Percentiles rank a stretch among this genome's conserved stretches.
These are phyloP conservation scores for Pogonocichla stellata DNA, from an alignment of 2,113 vertebrate species.

Conservation along the genomic window DNA sequence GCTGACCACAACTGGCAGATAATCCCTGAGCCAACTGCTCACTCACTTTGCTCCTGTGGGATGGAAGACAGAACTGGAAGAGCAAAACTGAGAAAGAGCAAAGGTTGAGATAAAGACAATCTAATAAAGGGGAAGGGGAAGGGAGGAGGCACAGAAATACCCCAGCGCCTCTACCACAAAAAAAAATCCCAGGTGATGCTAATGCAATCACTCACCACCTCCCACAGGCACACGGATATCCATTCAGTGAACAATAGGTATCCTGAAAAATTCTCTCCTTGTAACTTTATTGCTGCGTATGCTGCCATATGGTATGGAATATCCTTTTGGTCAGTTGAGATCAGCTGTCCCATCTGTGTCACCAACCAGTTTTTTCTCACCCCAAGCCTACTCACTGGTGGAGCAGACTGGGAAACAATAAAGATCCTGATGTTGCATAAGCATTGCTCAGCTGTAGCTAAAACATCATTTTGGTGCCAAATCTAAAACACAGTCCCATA, in stretches of 20 bases:
- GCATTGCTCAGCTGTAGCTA: not conserved
- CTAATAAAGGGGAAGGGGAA: not conserved
- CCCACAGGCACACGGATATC: not conserved
- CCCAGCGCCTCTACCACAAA: not conserved
- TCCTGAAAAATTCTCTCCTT: not conserved
- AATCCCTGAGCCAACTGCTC: not conserved
- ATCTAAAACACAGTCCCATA: not conserved
- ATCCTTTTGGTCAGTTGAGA: not conserved
- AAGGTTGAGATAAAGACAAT: not conserved
- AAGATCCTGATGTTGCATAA: not conserved
- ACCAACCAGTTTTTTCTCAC: not conserved
- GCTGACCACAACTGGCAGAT: not conserved
- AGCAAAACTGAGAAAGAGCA: not conserved
- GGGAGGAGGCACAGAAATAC: accelerated
- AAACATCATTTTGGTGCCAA: not conserved
- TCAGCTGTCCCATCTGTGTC: not conserved
- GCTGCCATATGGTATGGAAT: not conserved
- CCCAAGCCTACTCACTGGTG: accelerated
- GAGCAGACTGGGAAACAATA: not conserved
- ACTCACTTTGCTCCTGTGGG: accelerated
- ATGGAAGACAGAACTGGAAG: not conserved
- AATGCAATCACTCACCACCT: not conserved
- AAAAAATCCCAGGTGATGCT: accelerated
- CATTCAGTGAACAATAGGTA: not conserved
- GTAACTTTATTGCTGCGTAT: not conserved